Evolutionary conservation across 2,113 vertebrate species (phyloP).

Genomic region (Percopsis transmontana): DNA sequence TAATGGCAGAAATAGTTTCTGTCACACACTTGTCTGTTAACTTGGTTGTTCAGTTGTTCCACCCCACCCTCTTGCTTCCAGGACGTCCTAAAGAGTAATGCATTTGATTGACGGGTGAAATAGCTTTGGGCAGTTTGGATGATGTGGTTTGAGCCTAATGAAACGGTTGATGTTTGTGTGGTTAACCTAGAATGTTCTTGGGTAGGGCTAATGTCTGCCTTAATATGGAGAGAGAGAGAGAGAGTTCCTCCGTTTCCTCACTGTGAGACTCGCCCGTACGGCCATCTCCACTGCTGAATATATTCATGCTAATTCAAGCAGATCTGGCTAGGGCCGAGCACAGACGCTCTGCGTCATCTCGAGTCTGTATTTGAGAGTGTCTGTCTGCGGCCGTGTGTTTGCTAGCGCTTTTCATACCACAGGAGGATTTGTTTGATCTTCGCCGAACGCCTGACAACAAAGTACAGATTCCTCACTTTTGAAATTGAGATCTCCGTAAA

Average conservation of each 20-base stretch:
- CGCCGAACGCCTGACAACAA: slow-evolving; percentile 27
- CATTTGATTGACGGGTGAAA: not conserved
- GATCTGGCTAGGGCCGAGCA: slow-evolving; percentile 51
- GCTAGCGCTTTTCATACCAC: slow-evolving; percentile 14
- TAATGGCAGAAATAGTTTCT: not conserved
- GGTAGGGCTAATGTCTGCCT: not conserved
- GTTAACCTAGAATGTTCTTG: not conserved
- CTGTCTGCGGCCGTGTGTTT: slow-evolving; percentile 13
- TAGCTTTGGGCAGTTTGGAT: slow-evolving; percentile 8
- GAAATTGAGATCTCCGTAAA: slow-evolving; percentile 26
- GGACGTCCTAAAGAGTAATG: not conserved
- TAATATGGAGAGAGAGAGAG: not conserved
- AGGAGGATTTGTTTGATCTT: slow-evolving; percentile 34
- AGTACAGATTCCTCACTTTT: slow-evolving; percentile 18
- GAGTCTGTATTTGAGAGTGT: slow-evolving; percentile 3
- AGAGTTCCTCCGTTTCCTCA: slow-evolving; percentile 6
- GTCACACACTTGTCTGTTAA: not conserved
- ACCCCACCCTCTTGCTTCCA: not conserved
- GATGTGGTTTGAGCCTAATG: not conserved
- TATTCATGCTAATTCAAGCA: slow-evolving; percentile 62
- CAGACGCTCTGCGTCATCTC: slow-evolving; percentile 54
- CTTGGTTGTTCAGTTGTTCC: not conserved
- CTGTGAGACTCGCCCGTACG: slow-evolving; percentile 21
- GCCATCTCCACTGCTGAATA: slow-evolving; percentile 26
- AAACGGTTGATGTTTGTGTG: not conserved